Evolutionary conservation across 2,888 invertebrate species (phyloP), one percentile per base, ranked within the genome.

Genomic region (Polyommatus icarus): DNA sequence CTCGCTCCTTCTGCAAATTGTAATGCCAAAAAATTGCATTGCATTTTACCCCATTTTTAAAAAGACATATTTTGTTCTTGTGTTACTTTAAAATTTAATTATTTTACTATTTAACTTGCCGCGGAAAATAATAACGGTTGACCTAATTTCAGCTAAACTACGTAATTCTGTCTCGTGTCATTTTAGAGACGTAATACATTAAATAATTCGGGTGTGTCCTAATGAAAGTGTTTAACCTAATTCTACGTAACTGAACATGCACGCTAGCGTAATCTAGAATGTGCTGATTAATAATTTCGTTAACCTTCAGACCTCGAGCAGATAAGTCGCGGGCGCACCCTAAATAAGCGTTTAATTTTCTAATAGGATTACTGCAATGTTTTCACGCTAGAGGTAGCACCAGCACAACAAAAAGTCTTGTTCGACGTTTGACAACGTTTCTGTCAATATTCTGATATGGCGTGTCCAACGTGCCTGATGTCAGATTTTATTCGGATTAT

Each of bases 181-280:
- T 67, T 67, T 67, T 32, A 29, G 46, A 73, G 46, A 73, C 40
- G 40, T 73, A 46, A 73, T 73, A 46, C 73, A 73, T 73, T 73
- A 73, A 73, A 50, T 73, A 73, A 73, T 73, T 73, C 6, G 54
- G 75, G 75, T 75, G 75, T 54, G 75, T 15, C 54, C 15, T 75
- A 50, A 50, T 75, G 20, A 54, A 50, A 75, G 46, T 75, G 46
- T 75, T 75, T 50, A 75, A 75, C 75, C 75, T 75, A 75, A 75
- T 75, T 75, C 54, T 75, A 75, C 29, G 15, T 75, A 75, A 75
- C 20, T 18, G 29, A 50, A 73, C 73, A 73, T 73, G 73, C 54
- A 75, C 50, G 75, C 29, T 46, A 18, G 24, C 24, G 15, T 75
- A 54, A 54, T 50, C 75, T 75, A 50, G 54, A 54, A 75, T 50